Percentiles rank a stretch among this genome's conserved stretches.
These are phyloP conservation scores for Vulpes vulpes DNA, from an alignment of 2,113 vertebrate genomes.

Conservation along the genomic window DNA sequence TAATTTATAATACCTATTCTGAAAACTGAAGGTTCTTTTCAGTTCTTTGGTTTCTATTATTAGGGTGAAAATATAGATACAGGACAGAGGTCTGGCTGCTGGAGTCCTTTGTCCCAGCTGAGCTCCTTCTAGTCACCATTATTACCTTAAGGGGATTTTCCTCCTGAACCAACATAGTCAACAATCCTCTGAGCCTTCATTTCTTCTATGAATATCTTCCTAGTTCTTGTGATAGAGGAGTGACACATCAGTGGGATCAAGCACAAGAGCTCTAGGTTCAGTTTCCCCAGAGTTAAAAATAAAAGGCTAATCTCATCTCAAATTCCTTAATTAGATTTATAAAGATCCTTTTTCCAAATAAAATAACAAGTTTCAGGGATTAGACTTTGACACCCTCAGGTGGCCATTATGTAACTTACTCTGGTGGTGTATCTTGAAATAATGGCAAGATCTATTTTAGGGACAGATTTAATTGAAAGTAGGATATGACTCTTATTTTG, in stretches of 20 bases:
- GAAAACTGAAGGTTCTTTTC: background rate
- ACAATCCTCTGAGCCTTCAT: background rate
- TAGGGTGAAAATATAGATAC: background rate
- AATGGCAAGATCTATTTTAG: background rate
- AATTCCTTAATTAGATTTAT: background rate
- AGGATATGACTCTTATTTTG: background rate
- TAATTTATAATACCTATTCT: background rate
- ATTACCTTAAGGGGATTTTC: background rate
- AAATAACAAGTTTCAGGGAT: background rate
- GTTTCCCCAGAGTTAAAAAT: background rate
- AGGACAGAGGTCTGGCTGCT: background rate
- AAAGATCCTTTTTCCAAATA: background rate
- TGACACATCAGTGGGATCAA: background rate
- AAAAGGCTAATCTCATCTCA: background rate
- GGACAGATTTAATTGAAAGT: background rate
- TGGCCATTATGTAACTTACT: background rate
- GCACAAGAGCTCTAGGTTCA: background rate
- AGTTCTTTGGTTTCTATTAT: background rate
- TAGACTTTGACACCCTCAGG: background rate
- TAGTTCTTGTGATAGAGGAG: background rate
- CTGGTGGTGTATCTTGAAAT: background rate
- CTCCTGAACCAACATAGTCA: background rate
- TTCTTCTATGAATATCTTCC: background rate
- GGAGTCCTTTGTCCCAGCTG: background rate
- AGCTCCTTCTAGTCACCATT: background rate